Percentiles rank a stretch among this genome's conserved stretches.
Evolutionary conservation across 2,888 invertebrate species (phyloP).

Genomic region (Cheilosia grossa): DNA sequence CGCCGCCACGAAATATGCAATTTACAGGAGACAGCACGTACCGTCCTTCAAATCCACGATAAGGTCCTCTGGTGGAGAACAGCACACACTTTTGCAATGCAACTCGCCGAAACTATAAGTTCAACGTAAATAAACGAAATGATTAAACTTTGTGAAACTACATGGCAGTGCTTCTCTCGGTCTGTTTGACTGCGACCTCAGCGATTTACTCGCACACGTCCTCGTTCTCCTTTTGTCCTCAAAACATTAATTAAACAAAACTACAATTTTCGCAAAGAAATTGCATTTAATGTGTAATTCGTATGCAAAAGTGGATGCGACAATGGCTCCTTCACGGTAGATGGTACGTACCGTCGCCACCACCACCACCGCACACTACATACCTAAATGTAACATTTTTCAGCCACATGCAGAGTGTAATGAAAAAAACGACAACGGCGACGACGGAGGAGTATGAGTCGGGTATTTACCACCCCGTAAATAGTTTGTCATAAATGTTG

Average conservation of each 20-base stretch:
- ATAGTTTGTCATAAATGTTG: constrained; percentile 69
- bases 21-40: neutral
- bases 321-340: constrained; percentile 54
- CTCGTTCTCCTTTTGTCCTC: neutral
- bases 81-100: constrained; percentile 19
- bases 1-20: neutral
- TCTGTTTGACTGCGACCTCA: neutral
- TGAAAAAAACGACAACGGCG: constrained; percentile 35
- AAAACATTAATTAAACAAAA: constrained; percentile 72
- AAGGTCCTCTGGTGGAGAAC: neutral
- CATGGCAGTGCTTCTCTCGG: neutral
- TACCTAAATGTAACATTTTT: constrained; percentile 14
- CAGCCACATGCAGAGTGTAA: constrained; percentile 32
- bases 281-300: constrained; percentile 71
- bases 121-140: constrained; percentile 56
- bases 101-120: constrained; percentile 25
- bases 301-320: constrained; percentile 71
- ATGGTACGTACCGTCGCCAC: constrained; percentile 2
- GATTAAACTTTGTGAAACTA: constrained; percentile 35
- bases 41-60: constrained; percentile 6
- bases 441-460: constrained; percentile 15
- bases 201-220: neutral
- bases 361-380: constrained; percentile 9
- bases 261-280: constrained; percentile 62
- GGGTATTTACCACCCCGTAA: constrained; percentile 55